Percentiles rank a stretch among this genome's conserved stretches.
phyloP scores from a whole-genome alignment of 2,888 invertebrate genomes.

The Drosophila gaucha region DNA sequence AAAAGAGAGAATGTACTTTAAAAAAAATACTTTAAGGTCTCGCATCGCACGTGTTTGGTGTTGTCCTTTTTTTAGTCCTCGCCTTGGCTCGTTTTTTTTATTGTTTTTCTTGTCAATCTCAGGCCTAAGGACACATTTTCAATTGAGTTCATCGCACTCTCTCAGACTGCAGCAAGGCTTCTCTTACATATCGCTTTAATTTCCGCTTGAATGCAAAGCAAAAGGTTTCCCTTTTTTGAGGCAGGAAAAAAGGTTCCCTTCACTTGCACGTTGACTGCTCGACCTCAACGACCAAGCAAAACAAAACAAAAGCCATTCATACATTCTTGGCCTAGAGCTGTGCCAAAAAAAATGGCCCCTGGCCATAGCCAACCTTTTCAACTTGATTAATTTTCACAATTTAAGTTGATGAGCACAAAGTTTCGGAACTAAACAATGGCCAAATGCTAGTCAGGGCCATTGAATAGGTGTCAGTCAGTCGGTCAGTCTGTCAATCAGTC shows the following conservation, averaged over 20 bases:
- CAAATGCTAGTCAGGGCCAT: slow-evolving; percentile 17
- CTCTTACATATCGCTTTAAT: slow-evolving; percentile 62
- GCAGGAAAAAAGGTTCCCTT: slow-evolving; percentile 44
- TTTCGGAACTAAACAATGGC: slow-evolving; percentile 53
- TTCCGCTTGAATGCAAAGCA: slow-evolving; percentile 79
- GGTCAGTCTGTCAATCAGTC: slow-evolving; percentile 15
- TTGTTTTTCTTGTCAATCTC: slow-evolving; percentile 46
- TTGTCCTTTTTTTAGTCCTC: slow-evolving; percentile 15
- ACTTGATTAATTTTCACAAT: slow-evolving; percentile 81
- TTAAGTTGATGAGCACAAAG: slow-evolving; percentile 69
- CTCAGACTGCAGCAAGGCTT: slow-evolving; percentile 2
- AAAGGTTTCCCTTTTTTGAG: slow-evolving; percentile 57
- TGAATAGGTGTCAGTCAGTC: slow-evolving; percentile 22
- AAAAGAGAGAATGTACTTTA: slow-evolving; percentile 23
- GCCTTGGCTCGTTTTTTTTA: background rate
- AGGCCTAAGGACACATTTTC: slow-evolving; percentile 70
- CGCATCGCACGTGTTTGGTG: slow-evolving; percentile 36
- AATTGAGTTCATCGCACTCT: slow-evolving; percentile 36
- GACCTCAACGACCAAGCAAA: slow-evolving; percentile 55
- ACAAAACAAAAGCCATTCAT: slow-evolving; percentile 54
- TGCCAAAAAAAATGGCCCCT: slow-evolving; percentile 32
- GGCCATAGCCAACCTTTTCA: slow-evolving; percentile 66
- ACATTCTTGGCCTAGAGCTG: slow-evolving; percentile 32
- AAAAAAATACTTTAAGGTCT: slow-evolving; percentile 48
- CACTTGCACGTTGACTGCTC: slow-evolving; percentile 63